Evolutionary conservation across 2,888 invertebrate genomes (phyloP), one percentile per base, ranked within the genome.

Genomic region (Gastrophysa polygoni): DNA sequence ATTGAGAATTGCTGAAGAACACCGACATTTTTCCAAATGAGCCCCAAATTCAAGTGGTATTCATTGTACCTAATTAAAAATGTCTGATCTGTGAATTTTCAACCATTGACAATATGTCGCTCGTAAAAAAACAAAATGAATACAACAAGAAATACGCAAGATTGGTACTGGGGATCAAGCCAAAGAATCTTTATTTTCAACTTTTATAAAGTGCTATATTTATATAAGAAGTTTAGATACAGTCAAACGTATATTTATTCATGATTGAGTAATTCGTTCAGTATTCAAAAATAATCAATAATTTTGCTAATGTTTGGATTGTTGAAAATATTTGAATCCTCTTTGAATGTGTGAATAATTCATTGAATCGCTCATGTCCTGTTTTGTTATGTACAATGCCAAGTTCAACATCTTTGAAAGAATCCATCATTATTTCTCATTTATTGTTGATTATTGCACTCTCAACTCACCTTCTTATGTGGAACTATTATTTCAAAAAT

Each of bases 131-230:
- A 67, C 69, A 68, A 67, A 68, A 68, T 69, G 69, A 67, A 66
- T 66, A 54, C 28, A 68, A 60, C 64, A 68, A 66, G 66, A 69
- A 63, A 67, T 67, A 76, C 78, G 87, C 88, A 88, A 78, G 87
- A 88, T 89, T 88, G 89, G 88, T 89, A 87, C 78, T 87, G 88
- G 90, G 89, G 90, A 90, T 88, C 90, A 90, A 89, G 88, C 88
- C 90, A 90, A 90, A 90, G 89, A 90, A 89, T 89, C 87, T 88
- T 89, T 89, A 86, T 87, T 86, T 85, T 84, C 82, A 84, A 83
- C 85, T 85, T 85, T 85, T 84, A 80, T 78, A 73, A 76, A 72
- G 74, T 77, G 73, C 74, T 73, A 73, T 74, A 75, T 80, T 79
- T 77, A 79, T 79, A 78, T 75, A 73, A 73, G 61, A 78, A 80